Evolutionary conservation across 2,888 invertebrate species (phyloP).

Genomic region (Cephus pygmeus): DNA sequence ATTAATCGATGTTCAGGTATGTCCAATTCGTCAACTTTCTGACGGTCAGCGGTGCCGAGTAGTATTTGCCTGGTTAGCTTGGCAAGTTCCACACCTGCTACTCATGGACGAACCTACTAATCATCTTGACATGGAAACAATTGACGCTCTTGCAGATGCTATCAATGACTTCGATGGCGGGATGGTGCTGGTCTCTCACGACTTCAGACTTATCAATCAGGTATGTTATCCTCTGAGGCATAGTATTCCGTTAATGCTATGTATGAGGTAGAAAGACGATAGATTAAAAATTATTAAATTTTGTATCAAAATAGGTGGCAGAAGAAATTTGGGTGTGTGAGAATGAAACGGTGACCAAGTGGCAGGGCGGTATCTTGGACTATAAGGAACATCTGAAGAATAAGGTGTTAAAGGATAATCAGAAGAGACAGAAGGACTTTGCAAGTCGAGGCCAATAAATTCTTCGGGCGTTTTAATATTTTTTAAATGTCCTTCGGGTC

Average conservation of each 20-base stretch:
- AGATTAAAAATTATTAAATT: constrained; percentile 1
- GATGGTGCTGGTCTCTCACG: constrained; percentile 99
- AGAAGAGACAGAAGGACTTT: constrained; percentile 58
- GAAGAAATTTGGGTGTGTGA: constrained; percentile 99
- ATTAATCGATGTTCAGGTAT: constrained; percentile 71
- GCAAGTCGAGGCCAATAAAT: constrained; percentile 52
- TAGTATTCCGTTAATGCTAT: not conserved
- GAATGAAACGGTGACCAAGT: constrained; percentile 93
- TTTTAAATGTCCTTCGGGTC: constrained; percentile 16
- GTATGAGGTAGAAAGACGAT: not conserved
- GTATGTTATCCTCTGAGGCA: constrained; percentile 67
- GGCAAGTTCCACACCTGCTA: constrained; percentile 95
- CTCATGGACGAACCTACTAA: constrained; percentile 90
- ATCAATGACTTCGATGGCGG: constrained; percentile 98
- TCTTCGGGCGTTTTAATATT: constrained; percentile 7
- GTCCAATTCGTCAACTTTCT: constrained; percentile 93
- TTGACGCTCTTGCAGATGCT: constrained; percentile 97
- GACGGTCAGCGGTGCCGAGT: constrained; percentile 99
- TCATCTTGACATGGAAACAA: constrained; percentile 98
- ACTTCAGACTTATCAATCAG: constrained; percentile 98
- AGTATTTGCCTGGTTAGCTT: constrained; percentile 98
- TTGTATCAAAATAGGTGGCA: constrained; percentile 79
- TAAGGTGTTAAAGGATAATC: constrained; percentile 82
- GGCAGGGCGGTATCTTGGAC: constrained; percentile 94
- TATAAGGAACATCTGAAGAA: constrained; percentile 96